These are phyloP conservation scores for Entelurus aequoreus DNA, from an alignment of 2,113 vertebrate genomes.

Conservation along the genomic window DNA sequence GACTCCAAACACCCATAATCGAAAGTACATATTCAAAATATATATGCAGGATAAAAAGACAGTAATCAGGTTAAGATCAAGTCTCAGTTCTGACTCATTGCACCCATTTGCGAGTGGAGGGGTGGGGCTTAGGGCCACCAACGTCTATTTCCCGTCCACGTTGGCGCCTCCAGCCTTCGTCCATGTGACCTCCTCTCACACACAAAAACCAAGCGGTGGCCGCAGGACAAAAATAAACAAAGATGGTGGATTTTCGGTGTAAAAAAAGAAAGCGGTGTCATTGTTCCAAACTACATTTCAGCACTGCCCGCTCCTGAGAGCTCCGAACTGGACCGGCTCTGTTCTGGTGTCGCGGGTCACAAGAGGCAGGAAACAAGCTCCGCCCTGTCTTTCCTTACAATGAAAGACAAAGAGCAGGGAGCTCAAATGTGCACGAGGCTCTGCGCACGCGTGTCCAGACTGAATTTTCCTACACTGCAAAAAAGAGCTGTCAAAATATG, in stretches of 20 bases:
- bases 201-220: neutral
- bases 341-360: conserved; percentile 34
- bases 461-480: neutral
- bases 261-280: conserved; percentile 5
- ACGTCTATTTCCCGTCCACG: neutral
- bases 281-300: neutral
- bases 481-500: too few species aligned
- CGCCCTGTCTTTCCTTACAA: conserved; percentile 37
- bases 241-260: neutral
- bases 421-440: conserved; percentile 9
- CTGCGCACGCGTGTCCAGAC: too few species aligned
- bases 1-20: too few species aligned
- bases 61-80: neutral
- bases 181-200: neutral
- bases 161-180: too few species aligned
- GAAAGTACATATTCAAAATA: too few species aligned
- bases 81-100: neutral
- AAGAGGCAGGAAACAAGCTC: conserved; percentile 49
- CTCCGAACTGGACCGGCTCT: conserved; percentile 22
- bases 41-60: too few species aligned
- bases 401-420: conserved; percentile 45
- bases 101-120: neutral
- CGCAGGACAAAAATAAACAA: neutral
- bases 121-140: neutral
- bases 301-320: neutral